Conservation (phyloP, 2,888 invertebrate species). For the Disparrhopalites patrizii region DNA sequence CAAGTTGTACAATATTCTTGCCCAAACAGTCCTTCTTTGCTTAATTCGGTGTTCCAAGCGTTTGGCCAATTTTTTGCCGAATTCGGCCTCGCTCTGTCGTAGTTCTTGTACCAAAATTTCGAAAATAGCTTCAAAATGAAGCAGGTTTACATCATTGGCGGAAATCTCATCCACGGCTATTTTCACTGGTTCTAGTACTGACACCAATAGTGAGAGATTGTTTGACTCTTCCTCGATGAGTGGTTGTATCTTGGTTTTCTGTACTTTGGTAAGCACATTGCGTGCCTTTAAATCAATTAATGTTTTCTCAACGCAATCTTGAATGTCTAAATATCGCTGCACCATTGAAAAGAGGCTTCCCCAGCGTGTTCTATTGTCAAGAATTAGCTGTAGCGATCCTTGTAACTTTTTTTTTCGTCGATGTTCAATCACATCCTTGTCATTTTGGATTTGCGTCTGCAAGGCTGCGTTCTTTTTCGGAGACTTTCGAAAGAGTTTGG, state of each 20-base stretch:
- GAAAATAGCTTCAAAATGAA: neutral
- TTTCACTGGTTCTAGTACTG: neutral
- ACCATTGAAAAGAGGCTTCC: neutral
- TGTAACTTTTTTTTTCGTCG: neutral
- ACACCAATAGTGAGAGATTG: neutral
- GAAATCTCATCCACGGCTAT: neutral
- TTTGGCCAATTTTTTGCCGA: neutral
- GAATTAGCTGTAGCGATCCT: neutral
- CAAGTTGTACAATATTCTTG: neutral
- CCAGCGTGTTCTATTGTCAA: neutral
- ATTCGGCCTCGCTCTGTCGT: neutral
- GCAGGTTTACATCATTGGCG: neutral
- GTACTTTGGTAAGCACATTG: neutral
- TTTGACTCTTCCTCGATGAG: neutral
- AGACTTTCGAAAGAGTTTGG: neutral
- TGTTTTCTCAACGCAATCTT: neutral
- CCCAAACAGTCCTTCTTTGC: neutral
- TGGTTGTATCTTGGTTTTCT: neutral
- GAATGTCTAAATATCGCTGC: neutral
- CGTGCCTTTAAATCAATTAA: neutral
- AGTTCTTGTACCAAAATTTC: neutral
- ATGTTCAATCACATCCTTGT: neutral
- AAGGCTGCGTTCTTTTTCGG: neutral
- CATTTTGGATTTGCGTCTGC: neutral
- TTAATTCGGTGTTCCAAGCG: neutral